Evolutionary conservation across 2,113 vertebrate genomes (phyloP).

Genomic region (Corythornis madagascariensis): DNA sequence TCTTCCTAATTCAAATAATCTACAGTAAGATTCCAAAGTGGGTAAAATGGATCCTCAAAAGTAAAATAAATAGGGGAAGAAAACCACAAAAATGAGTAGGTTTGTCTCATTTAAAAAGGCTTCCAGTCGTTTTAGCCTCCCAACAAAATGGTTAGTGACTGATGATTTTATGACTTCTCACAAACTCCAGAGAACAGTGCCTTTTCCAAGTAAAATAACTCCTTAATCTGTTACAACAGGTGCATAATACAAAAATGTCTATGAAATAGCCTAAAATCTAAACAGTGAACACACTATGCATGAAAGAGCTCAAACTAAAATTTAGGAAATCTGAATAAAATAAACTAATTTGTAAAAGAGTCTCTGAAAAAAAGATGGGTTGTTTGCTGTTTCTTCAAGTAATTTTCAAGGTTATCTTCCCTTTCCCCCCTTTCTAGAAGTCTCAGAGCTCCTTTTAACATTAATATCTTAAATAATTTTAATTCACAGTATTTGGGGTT

Average conservation of each 20-base stretch:
- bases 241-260: background rate
- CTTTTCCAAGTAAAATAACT: background rate
- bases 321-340: background rate
- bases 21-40: conserved; percentile 27
- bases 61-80: background rate
- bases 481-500: background rate
- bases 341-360: background rate
- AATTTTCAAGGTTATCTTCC: background rate
- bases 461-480: background rate
- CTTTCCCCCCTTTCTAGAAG: background rate
- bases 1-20: conserved; percentile 32
- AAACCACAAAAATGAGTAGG: background rate
- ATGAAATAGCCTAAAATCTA: background rate
- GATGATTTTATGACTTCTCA: background rate
- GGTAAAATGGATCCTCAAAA: background rate
- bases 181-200: background rate
- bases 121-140: background rate
- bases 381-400: background rate
- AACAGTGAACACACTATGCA: background rate
- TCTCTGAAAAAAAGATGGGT: background rate
- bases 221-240: background rate
- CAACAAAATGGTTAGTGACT: background rate
- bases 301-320: background rate
- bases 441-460: background rate
- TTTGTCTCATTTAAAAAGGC: background rate